A percentile compares a stretch with the other conserved stretches of the same genome.
These are phyloP conservation scores for Battus philenor DNA, from an alignment of 1,140 invertebrate species.

Conservation along the genomic window DNA sequence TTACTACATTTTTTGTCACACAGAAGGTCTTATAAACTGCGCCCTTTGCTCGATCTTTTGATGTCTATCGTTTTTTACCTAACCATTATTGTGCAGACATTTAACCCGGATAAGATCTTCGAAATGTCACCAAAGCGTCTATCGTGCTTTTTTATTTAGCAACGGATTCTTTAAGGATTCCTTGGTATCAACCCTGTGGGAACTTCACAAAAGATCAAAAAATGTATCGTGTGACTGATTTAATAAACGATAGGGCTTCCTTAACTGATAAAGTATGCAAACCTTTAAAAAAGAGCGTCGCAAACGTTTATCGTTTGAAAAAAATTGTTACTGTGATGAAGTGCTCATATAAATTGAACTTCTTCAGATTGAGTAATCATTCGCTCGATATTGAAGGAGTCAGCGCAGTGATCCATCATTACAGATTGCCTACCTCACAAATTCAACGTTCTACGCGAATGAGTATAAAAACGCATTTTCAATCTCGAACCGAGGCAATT, in stretches of 20 bases:
- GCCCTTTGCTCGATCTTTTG: slow-evolving; percentile 58
- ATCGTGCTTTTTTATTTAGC: slow-evolving; percentile 48
- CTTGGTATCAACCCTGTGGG: no score
- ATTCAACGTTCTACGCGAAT: slow-evolving; percentile 36
- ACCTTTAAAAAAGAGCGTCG: slow-evolving; percentile 1
- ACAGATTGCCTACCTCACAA: slow-evolving; percentile 32
- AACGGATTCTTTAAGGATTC: slow-evolving; percentile 60
- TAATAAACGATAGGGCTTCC: slow-evolving; percentile 6
- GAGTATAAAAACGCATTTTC: slow-evolving; percentile 42
- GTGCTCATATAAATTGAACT: slow-evolving; percentile 11
- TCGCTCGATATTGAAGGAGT: slow-evolving; percentile 34
- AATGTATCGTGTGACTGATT: slow-evolving; percentile 6
- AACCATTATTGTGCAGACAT: slow-evolving; percentile 68
- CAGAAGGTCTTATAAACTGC: slow-evolving; percentile 54
- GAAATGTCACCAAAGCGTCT: slow-evolving; percentile 62
- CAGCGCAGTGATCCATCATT: slow-evolving; percentile 39
- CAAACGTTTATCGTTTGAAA: not conserved
- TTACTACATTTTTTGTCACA: slow-evolving; percentile 56
- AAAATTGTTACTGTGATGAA: slow-evolving; percentile 12
- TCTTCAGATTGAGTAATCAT: slow-evolving; percentile 30
- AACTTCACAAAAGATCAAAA: no score
- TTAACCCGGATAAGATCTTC: slow-evolving; percentile 68
- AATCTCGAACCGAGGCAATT: slow-evolving; percentile 31
- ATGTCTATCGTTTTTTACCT: slow-evolving; percentile 69
- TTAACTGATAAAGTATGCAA: not conserved